Evolutionary conservation across 2,888 invertebrate genomes (phyloP).

Genomic region (Latrodectus hesperus): DNA sequence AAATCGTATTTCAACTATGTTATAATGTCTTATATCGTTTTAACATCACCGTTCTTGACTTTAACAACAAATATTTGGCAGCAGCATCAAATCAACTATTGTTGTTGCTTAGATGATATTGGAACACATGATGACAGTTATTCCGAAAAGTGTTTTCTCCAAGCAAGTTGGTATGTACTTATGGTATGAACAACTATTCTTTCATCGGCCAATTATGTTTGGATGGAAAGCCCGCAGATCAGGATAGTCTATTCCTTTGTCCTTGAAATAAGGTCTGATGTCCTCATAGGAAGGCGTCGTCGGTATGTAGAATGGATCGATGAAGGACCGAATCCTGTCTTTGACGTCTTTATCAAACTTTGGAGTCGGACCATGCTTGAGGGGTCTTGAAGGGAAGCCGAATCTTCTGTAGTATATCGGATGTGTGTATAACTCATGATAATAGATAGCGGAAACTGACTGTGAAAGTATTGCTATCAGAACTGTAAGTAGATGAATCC

Average conservation of each 20-base stretch:
- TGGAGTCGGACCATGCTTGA: slow-evolving; percentile 59
- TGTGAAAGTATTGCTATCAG: too few species aligned
- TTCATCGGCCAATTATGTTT: slow-evolving; percentile 38
- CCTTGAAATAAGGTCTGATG: slow-evolving; percentile 43
- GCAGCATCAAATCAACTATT: too few species aligned
- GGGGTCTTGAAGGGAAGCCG: slow-evolving; percentile 49
- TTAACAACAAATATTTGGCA: too few species aligned
- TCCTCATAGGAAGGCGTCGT: slow-evolving; percentile 61
- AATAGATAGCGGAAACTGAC: not conserved
- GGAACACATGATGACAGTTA: too few species aligned
- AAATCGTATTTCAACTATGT: too few species aligned
- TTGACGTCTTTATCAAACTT: slow-evolving; percentile 60
- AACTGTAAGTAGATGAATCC: too few species aligned
- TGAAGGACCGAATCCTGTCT: slow-evolving; percentile 56
- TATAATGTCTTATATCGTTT: too few species aligned
- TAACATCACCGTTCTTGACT: too few species aligned
- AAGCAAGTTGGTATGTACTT: too few species aligned
- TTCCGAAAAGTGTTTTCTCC: too few species aligned
- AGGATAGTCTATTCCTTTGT: slow-evolving; percentile 56
- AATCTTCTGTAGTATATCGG: slow-evolving; percentile 61
- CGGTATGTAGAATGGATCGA: slow-evolving; percentile 60
- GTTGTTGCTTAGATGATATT: too few species aligned
- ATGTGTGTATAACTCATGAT: slow-evolving; percentile 17
- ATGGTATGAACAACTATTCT: too few species aligned
- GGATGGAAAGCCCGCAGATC: slow-evolving; percentile 19